A percentile compares a stretch with the other conserved stretches of the same genome.
phyloP scores from a whole-genome alignment of 2,113 vertebrate species.

The Myrmecophaga tridactyla region DNA sequence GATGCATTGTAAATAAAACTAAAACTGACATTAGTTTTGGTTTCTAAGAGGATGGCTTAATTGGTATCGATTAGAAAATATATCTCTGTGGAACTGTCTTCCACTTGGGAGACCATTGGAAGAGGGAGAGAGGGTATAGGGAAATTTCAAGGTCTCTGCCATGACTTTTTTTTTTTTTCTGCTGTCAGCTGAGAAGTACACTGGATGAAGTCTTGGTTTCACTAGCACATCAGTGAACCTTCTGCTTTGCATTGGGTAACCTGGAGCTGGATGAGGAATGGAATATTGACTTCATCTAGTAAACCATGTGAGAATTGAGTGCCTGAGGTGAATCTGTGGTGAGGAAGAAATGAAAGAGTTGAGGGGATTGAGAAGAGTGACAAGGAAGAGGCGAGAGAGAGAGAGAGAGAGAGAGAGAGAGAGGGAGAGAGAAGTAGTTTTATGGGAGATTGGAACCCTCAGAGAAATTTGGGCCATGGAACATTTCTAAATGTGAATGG shows the following conservation, averaged over 20 bases:
- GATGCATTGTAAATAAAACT: not conserved
- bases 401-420: too few relatives aligned
- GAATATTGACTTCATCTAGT: too few relatives aligned
- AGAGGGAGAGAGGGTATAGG: too few relatives aligned
- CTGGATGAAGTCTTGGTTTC: not conserved
- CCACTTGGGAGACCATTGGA: rapidly evolving
- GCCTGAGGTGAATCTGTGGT: not conserved
- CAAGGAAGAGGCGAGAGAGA: not conserved
- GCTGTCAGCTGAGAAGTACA: rapidly evolving
- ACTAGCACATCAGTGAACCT: rapidly evolving
- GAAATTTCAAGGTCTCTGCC: rapidly evolving
- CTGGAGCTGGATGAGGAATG: not conserved
- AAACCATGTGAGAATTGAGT: too few relatives aligned
- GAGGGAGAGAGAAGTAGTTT: not conserved
- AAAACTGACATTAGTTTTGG: not conserved
- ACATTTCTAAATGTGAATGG: not conserved
- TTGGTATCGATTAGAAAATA: not conserved
- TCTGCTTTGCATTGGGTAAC: too few relatives aligned
- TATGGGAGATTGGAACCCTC: not conserved
- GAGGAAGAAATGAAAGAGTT: not conserved
- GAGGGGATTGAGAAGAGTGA: not conserved
- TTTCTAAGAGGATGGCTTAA: not conserved
- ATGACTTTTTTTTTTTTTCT: too few relatives aligned
- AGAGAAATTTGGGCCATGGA: not conserved
- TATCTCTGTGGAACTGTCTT: not conserved